These are phyloP conservation scores for Anguilla rostrata DNA, from an alignment of 2,113 vertebrate genomes.

Conservation along the genomic window DNA sequence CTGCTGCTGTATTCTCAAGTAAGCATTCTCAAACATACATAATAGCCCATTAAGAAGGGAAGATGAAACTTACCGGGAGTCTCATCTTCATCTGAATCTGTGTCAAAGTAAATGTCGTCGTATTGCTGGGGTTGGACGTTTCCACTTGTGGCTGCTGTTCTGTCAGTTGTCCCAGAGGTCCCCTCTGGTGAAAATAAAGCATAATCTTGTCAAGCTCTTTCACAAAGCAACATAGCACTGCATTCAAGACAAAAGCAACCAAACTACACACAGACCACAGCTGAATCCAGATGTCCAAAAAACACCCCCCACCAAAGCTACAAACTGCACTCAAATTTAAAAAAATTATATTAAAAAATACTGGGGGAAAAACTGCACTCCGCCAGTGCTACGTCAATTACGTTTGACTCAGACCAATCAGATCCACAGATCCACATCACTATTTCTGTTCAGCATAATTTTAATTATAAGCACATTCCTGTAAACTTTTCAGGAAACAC, in stretches of 20 bases:
- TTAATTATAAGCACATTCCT: too few relatives aligned
- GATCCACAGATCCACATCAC: too few relatives aligned
- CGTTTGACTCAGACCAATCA: too few relatives aligned
- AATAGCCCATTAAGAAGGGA: not conserved
- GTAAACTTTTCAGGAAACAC: not conserved
- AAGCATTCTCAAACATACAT: not conserved
- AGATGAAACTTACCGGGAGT: not conserved
- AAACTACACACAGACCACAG: not conserved
- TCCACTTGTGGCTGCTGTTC: conserved; percentile 27
- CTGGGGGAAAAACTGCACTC: too few relatives aligned
- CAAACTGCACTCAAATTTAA: too few relatives aligned
- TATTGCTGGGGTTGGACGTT: conserved; percentile 65
- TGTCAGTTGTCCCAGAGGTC: conserved; percentile 48
- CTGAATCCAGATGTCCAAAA: not conserved
- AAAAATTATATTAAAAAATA: too few relatives aligned
- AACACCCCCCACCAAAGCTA: too few relatives aligned
- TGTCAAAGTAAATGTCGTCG: conserved; percentile 91
- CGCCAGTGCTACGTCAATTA: too few relatives aligned
- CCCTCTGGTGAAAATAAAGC: conserved; percentile 55
- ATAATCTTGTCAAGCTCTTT: conserved; percentile 9
- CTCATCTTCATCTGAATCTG: conserved; percentile 83
- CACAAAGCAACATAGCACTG: not conserved
- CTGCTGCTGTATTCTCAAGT: not conserved
- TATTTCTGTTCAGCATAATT: too few relatives aligned
- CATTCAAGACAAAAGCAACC: not conserved